phyloP scores from a whole-genome alignment of 2,888 invertebrate genomes.

The Plemyria rubiginata region DNA sequence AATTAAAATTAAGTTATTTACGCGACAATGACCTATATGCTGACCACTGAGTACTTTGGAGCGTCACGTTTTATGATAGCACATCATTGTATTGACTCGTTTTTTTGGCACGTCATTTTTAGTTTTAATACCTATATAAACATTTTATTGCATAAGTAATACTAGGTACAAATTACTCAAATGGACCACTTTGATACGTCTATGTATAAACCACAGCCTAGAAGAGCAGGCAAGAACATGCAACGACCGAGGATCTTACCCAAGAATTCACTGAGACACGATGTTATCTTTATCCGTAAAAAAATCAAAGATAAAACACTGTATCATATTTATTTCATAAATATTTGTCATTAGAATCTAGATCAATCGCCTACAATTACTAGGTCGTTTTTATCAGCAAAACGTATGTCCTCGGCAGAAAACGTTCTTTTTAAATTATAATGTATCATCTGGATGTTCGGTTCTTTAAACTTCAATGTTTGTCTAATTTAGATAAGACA shows the following conservation, averaged over 20 bases:
- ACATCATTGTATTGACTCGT: neutral
- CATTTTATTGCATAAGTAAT: too few species aligned
- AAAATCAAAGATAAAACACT: slow-evolving; percentile 9
- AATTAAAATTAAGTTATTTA: slow-evolving; percentile 23
- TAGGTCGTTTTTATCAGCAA: slow-evolving; percentile 47
- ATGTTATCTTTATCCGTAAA: too few species aligned
- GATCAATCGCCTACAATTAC: slow-evolving; percentile 56
- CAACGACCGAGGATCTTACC: too few species aligned
- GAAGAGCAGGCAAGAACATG: too few species aligned
- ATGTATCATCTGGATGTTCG: neutral
- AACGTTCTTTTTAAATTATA: neutral
- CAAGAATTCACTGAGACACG: too few species aligned
- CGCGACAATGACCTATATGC: slow-evolving; percentile 50
- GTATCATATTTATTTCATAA: slow-evolving; percentile 31
- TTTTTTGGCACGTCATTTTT: neutral
- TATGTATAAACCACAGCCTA: too few species aligned
- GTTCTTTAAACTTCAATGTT: neutral
- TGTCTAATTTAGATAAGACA: slow-evolving; percentile 13
- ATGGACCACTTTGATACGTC: too few species aligned
- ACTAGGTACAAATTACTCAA: too few species aligned
- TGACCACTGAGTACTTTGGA: slow-evolving; percentile 4
- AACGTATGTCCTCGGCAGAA: slow-evolving; percentile 20
- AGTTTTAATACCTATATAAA: neutral
- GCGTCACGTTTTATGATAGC: neutral
- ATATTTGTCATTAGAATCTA: slow-evolving; percentile 37